Evolutionary conservation across 2,888 invertebrate genomes (phyloP).

Genomic region (Germaria angustata): DNA sequence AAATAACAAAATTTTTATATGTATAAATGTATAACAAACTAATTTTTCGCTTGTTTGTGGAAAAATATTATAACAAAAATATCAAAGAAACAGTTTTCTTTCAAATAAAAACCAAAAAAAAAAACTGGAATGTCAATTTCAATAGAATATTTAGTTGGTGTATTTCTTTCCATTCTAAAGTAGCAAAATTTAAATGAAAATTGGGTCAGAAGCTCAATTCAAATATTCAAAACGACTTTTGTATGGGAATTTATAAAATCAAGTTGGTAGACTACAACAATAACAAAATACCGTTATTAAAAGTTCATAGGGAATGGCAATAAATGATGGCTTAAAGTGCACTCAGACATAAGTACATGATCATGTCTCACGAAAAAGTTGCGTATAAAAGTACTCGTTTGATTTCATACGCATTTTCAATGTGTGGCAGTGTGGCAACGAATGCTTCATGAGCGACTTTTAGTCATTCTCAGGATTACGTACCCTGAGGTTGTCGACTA

Average conservation of each 20-base stretch:
- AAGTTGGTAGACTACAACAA: background rate
- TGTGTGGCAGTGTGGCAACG: too few relatives aligned
- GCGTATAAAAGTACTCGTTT: too few relatives aligned
- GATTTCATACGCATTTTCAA: too few relatives aligned
- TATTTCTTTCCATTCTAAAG: background rate
- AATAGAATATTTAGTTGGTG: constrained; percentile 7
- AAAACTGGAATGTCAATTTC: constrained; percentile 13
- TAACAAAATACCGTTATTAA: background rate
- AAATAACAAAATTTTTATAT: too few relatives aligned
- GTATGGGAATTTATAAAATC: background rate
- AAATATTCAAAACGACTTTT: constrained; percentile 14
- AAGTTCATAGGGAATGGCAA: background rate
- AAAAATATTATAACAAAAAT: background rate
- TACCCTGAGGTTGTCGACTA: too few relatives aligned
- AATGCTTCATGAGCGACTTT: too few relatives aligned
- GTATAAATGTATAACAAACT: constrained; percentile 18
- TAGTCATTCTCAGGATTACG: too few relatives aligned
- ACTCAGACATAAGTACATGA: background rate
- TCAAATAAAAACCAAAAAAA: too few relatives aligned
- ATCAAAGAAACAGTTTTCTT: constrained; percentile 18
- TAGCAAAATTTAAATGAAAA: constrained; percentile 12
- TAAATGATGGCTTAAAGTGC: too few relatives aligned
- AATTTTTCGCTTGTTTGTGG: background rate
- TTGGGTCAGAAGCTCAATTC: constrained; percentile 23
- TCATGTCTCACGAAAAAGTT: too few relatives aligned